Base-by-base conservation (phyloP, 23 tunicate genomes). In the Phallusia fumigata region DNA sequence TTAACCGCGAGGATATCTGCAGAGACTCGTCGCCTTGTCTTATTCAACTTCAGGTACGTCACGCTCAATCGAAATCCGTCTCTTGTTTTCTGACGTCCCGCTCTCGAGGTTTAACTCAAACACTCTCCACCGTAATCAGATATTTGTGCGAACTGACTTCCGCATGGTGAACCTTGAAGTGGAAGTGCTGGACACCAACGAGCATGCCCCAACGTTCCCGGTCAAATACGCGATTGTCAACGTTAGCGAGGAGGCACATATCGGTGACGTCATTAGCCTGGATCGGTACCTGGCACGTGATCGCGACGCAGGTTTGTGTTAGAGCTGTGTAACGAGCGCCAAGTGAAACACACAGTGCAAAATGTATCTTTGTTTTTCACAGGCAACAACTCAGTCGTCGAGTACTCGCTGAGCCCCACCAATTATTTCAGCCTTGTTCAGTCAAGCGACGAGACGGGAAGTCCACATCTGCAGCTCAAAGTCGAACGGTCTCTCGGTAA, bases 121-220 rank as follows among this genome's bases (percentile, higher is more conserved):
- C 28, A 5, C 47, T 40, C 69, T 58, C 28, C 13, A 22, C 28
- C 69, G 69, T 21, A 26, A 40, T 44, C 73, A 79, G 83, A 77
- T 77, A 12, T 77, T 31, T 45, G 80, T 77, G 18, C 80, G 50
- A 16, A 19, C 80, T 19, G 32, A 28, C 19, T 35, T 30, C 31
- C 79, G 47, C 5, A 53, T 89, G 64, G 32, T 89, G 26, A 58
- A 84, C 49, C 69, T 89, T 53, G 50, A 89, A n/a, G 86, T 84
- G 50, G 82, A 49, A 35, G 84, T 89, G 30, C 65, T 44, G 49
- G 93, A 89, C 78, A 80, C 76, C 22, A 89, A 89, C 85, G 93
- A 89, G 19, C 28, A 82, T 74, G 49, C 85, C 22, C 93, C 93
- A 10, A 58, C 64, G 19, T 89, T 89, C 58, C 84, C 83, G 0